Evolutionary conservation across 2,797 vertebrate genomes (phyloP).

Genomic region (Urosaurus nigricauda): DNA sequence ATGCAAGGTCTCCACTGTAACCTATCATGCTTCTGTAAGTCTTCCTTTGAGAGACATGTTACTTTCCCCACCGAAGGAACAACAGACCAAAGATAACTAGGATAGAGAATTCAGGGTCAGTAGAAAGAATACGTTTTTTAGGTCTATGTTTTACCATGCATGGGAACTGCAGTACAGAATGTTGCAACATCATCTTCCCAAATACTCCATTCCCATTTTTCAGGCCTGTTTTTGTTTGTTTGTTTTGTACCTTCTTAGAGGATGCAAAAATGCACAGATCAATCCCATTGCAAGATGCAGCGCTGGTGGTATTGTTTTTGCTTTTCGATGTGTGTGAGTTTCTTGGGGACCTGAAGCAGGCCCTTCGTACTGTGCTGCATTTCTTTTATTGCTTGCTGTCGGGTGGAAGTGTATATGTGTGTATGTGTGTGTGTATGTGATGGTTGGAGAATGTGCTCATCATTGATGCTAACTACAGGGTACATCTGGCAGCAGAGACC

Average conservation of each 20-base stretch:
- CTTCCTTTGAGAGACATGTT: background rate
- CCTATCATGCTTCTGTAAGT: background rate
- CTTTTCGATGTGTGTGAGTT: background rate
- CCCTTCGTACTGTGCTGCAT: background rate
- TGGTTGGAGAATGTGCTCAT: background rate
- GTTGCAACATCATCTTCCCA: background rate
- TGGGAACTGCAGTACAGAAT: too few relatives aligned
- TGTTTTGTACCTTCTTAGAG: background rate
- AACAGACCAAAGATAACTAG: background rate
- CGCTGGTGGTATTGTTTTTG: background rate
- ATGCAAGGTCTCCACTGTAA: background rate
- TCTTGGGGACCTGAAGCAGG: background rate
- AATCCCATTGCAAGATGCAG: background rate
- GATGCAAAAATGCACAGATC: conserved; percentile 1
- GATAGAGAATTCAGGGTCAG: background rate
- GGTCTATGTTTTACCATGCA: background rate
- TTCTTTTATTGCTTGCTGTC: conserved; percentile 24
- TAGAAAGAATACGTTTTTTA: background rate
- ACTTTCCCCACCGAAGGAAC: background rate
- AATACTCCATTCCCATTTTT: background rate
- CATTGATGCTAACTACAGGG: conserved; percentile 32
- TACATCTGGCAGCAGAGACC: conserved; percentile 41
- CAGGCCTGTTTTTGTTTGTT: background rate
- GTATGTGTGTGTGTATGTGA: background rate
- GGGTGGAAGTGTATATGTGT: too few relatives aligned